phyloP scores from a whole-genome alignment of 2,797 vertebrate species.

The Apogon talboti region DNA sequence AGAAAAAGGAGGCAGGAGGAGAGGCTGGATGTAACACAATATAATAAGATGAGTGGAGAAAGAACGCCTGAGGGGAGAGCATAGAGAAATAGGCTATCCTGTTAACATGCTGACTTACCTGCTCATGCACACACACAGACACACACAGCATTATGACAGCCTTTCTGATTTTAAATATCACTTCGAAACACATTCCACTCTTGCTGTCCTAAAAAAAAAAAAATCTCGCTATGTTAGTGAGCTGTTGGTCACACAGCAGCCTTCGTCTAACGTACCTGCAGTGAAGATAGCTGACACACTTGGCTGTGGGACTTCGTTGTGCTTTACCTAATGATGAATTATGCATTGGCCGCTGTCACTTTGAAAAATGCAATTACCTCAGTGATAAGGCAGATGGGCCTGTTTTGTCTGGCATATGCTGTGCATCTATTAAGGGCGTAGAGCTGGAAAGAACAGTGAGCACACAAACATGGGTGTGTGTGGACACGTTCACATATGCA shows the following conservation, averaged over 20 bases:
- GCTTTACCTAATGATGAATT: slow-evolving; percentile 82
- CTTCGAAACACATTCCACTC: slow-evolving; percentile 55
- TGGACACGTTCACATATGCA: slow-evolving; percentile 26
- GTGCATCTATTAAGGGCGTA: slow-evolving; percentile 69
- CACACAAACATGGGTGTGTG: slow-evolving; percentile 30
- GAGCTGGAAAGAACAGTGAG: slow-evolving; percentile 38
- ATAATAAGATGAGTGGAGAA: slow-evolving; percentile 67
- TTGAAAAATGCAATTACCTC: slow-evolving; percentile 82
- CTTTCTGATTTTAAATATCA: slow-evolving; percentile 66
- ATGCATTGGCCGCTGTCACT: slow-evolving; percentile 80
- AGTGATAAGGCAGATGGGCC: slow-evolving; percentile 82
- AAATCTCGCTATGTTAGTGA: slow-evolving; percentile 45
- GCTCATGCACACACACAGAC: background rate
- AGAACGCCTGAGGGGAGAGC: slow-evolving; percentile 53
- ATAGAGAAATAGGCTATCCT: slow-evolving; percentile 51
- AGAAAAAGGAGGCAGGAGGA: slow-evolving; percentile 41
- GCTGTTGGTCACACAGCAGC: slow-evolving; percentile 49
- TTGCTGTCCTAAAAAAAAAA: slow-evolving; percentile 49
- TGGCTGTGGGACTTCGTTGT: slow-evolving; percentile 61
- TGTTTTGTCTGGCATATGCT: slow-evolving; percentile 82
- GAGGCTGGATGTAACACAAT: slow-evolving; percentile 58
- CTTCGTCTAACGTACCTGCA: slow-evolving; percentile 51
- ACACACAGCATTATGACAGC: slow-evolving; percentile 50
- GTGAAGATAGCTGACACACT: slow-evolving; percentile 62
- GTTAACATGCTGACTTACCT: slow-evolving; percentile 65